Base-by-base conservation (phyloP, 2,888 invertebrate species). In the Matsumyia berberina region DNA sequence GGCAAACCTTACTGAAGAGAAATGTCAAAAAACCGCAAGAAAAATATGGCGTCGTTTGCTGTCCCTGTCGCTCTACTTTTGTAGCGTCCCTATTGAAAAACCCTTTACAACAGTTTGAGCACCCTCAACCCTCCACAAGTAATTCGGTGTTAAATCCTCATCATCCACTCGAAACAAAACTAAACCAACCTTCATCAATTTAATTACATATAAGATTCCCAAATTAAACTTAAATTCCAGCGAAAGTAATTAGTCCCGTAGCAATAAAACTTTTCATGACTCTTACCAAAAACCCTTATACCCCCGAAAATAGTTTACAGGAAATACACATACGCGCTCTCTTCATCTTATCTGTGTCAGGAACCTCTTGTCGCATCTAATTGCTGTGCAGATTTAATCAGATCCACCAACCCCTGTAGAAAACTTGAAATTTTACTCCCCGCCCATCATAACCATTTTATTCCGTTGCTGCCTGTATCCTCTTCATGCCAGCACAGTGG, bases 231-330 rank as follows among this genome's bases (percentile, higher is more conserved):
- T 64, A 51, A 55, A 76, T 76, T 76, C 42, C 62, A 19, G 53
- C 19, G 17, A 70, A 77, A 77, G 58, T 70, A 77, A 77, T 77
- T 66, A 77, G 58, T 77, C 72, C 33, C 44, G 70, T 44, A 66
- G 64, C 42, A 60, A 33, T 15, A 51, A 70, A 77, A 77, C 77
- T 77, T 82, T 77, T 46, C 53, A 19, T 77, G 64, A 70, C 81
- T 24, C 24, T 72, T 60, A 31, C 35, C 33, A 49, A 44, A 49
- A 44, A 37, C 12, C 31, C 8, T 49, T 12, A n/a, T n/a, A n/a
- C n/a, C 19, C 58, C 24, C 42, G 39, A 70, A 70, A 81, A 42
- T 81, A 70, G 70, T 77, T 70, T 39, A 35, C 57, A 49, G n/a
- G 33, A n/a, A 49, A 80, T 15, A 51, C n/a, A n/a, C 24, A 24